Percentiles rank a stretch among this genome's conserved stretches.
These are phyloP conservation scores for Trachymyrmex septentrionalis DNA, from an alignment of 1,140 invertebrate genomes.

Conservation along the genomic window DNA sequence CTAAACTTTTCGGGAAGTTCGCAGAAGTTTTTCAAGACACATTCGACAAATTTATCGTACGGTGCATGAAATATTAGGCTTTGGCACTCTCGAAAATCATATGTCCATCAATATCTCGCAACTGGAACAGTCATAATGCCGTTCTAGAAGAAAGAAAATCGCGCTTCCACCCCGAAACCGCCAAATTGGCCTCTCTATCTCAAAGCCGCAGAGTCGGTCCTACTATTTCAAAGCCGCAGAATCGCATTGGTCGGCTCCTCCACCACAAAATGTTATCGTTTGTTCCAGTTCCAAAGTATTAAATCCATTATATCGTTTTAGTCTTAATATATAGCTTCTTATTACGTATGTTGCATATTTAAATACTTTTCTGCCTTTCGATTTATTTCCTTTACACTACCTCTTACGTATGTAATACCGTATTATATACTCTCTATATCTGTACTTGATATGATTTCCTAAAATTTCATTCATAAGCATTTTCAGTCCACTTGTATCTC, in stretches of 20 bases:
- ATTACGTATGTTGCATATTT: not conserved
- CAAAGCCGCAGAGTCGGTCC: conserved; percentile 44
- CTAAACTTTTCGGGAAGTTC: conserved; percentile 28
- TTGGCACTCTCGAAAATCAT: conserved; percentile 34
- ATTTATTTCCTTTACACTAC: not conserved
- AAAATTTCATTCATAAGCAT: not conserved
- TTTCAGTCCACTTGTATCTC: not conserved
- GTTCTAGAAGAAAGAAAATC: conserved; percentile 55
- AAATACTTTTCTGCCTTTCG: not conserved
- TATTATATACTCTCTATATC: not conserved
- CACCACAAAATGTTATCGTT: conserved; percentile 49
- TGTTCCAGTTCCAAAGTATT: conserved; percentile 47
- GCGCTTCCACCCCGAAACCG: conserved; percentile 48
- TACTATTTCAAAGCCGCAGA: conserved; percentile 52
- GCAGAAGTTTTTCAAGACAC: conserved; percentile 39
- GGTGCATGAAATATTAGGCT: conserved; percentile 43
- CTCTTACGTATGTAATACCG: not conserved
- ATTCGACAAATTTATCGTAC: conserved; percentile 52
- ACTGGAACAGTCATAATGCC: conserved; percentile 32
- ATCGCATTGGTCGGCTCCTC: conserved; percentile 37
- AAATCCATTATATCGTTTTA: conserved; percentile 45
- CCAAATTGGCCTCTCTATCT: conserved; percentile 43
- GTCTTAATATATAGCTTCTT: not conserved
- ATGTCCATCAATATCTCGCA: conserved; percentile 51
- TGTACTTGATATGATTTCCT: not conserved